Evolutionary conservation across 2,797 vertebrate species (phyloP), one percentile per base, ranked within the genome.

Genomic region (Melanitta fusca): DNA sequence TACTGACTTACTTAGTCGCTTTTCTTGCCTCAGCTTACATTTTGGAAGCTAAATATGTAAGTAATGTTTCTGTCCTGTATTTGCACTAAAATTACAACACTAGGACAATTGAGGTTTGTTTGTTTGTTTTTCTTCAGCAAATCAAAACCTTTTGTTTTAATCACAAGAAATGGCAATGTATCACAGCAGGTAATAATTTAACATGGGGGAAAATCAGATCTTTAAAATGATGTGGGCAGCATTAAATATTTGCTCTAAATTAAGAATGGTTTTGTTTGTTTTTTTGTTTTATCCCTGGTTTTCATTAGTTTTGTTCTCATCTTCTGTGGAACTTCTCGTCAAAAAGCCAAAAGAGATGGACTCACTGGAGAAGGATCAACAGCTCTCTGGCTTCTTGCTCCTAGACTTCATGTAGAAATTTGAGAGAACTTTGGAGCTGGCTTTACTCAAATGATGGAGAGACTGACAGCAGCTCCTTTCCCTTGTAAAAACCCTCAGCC

Each of bases 401-500:
- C 80, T 93, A 65, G 93, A 65, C 92, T 95, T 95, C 95, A 81
- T 85, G 87, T 2, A 58, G 97, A 98, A 97, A 98, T 96, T 93
- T 70, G 95, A 98, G 97, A 97, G 91, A 98, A 95, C 78, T 91
- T 95, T 83, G 93, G 91, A 96, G 91, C 65, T 92, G 93, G 85
- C 81, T 98, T 97, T 96, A 86, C 95, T 97, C 95, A 90, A 82
- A 97, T 97, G 97, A 97, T 96, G 96, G 97, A 96, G 97, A 98
- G 96, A 95, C 95, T 98, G 97, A 98, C 98, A 98, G 98, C 97
- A 97, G 96, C 91, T 97, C 95, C 93, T 97, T 97, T 92, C 88
- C 92, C 97, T 97, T 98, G 96, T 97, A 97, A 97, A 97, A 98
- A 97, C 96, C 96, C 98, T 95, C 94, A 97, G 97, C 91, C 97